Conservation (phyloP, 2,888 invertebrate genomes). For the Acleris sparsana region DNA sequence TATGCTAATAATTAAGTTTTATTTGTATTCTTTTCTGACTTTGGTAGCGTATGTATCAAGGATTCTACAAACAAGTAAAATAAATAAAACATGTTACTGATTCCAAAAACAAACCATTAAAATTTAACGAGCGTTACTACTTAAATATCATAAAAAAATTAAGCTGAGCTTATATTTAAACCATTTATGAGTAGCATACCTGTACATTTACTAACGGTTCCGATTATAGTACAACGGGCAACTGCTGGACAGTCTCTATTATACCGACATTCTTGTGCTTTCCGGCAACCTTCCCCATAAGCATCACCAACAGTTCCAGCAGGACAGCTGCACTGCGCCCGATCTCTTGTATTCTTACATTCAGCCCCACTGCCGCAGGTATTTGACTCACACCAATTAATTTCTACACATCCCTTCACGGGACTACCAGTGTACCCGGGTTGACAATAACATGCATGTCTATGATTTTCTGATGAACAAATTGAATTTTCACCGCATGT, state of each 20-base stretch:
- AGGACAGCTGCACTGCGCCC: slow-evolving; percentile 91
- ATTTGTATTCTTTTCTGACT: no score
- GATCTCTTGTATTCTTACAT: slow-evolving; percentile 91
- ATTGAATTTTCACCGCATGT: slow-evolving; percentile 93
- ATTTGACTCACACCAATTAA: slow-evolving; percentile 90
- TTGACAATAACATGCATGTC: slow-evolving; percentile 90
- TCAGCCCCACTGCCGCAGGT: slow-evolving; percentile 92
- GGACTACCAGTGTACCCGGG: slow-evolving; percentile 94
- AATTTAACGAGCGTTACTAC: no score
- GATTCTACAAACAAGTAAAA: no score
- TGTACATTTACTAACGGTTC: slow-evolving; percentile 90
- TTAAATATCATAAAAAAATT: no score
- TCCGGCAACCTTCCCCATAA: slow-evolving; percentile 91
- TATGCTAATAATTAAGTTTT: no score
- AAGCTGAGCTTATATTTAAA: no score
- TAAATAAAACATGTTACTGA: no score
- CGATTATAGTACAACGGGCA: slow-evolving; percentile 89
- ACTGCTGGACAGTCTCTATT: slow-evolving; percentile 91
- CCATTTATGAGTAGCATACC: slow-evolving; percentile 60
- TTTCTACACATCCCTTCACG: slow-evolving; percentile 86
- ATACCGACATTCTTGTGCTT: slow-evolving; percentile 91
- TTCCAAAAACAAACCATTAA: no score
- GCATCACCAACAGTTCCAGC: slow-evolving; percentile 92
- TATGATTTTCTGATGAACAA: slow-evolving; percentile 92
- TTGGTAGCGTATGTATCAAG: no score